Evolutionary conservation across 2,888 invertebrate genomes (phyloP).

Genomic region (Ophioninae sp.): DNA sequence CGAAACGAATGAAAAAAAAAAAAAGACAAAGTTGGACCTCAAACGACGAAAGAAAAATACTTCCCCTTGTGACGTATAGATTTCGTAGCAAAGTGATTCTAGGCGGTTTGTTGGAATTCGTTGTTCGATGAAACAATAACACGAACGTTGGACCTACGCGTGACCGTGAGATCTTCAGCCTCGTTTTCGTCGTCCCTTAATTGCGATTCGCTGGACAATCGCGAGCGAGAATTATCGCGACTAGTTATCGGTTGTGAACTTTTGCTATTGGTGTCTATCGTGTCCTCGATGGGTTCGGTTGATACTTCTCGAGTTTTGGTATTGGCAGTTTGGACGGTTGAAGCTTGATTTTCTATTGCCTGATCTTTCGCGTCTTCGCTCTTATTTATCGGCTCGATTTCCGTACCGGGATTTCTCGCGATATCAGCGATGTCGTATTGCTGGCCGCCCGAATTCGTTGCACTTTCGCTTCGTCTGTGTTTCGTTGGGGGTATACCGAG

Average conservation of each 20-base stretch:
- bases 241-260: constrained; percentile 87
- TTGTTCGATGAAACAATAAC: constrained; percentile 89
- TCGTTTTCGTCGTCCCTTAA: constrained; percentile 78
- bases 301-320: constrained; percentile 86
- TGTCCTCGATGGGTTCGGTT: constrained; percentile 83
- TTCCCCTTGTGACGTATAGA: no score
- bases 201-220: constrained; percentile 75
- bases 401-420: constrained; percentile 82
- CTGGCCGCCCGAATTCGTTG: constrained; percentile 83
- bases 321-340: constrained; percentile 87
- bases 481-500: constrained; percentile 91
- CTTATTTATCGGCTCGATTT: constrained; percentile 70
- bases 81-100: no score
- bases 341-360: constrained; percentile 77
- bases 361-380: constrained; percentile 74
- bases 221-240: constrained; percentile 75
- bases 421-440: constrained; percentile 85
- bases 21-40: no score
- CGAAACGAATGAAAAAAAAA: no score
- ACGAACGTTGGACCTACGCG: constrained; percentile 82
- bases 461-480: constrained; percentile 82
- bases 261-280: constrained; percentile 81
- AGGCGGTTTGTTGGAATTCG: constrained; percentile 83
- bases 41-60: no score
- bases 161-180: constrained; percentile 91